These are phyloP conservation scores for Hippocampus barbouri DNA, from an alignment of 2,113 vertebrate genomes.

Conservation along the genomic window DNA sequence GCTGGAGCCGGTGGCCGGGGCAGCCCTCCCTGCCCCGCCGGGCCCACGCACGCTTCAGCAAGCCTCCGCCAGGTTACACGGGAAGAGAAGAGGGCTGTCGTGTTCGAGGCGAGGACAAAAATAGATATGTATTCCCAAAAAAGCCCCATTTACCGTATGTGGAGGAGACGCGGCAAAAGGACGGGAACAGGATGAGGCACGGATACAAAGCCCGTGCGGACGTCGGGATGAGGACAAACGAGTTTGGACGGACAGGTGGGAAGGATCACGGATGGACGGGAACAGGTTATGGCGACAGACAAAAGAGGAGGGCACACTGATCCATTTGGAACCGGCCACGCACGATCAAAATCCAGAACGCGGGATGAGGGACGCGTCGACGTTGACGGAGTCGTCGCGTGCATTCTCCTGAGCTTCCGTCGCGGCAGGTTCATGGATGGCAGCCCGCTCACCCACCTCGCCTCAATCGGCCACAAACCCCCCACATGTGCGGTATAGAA, in stretches of 20 bases:
- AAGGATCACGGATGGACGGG: constrained; percentile 4
- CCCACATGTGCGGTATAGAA: too few species aligned
- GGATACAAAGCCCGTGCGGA: constrained; percentile 1
- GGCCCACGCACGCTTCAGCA: constrained; percentile 50
- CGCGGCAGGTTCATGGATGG: too few species aligned
- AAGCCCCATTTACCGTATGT: constrained; percentile 22
- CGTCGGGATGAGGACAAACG: too few species aligned
- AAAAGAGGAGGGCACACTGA: constrained; percentile 11
- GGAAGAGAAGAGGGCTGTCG: constrained; percentile 20
- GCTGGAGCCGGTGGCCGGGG: constrained; percentile 51
- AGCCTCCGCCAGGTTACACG: constrained; percentile 60
- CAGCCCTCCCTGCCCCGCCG: constrained; percentile 45
- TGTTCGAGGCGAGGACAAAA: neutral
- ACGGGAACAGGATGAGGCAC: constrained; percentile 32
- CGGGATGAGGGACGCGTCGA: neutral
- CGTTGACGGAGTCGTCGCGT: too few species aligned
- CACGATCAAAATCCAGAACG: neutral
- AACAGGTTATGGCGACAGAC: neutral
- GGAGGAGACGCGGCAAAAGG: neutral
- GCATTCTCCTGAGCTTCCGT: too few species aligned
- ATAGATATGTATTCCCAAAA: neutral
- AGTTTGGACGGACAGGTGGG: neutral
- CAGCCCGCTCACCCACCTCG: too few species aligned
- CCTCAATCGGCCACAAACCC: too few species aligned
- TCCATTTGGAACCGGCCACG: neutral